Percentiles rank a stretch among this genome's conserved stretches.
phyloP scores from a whole-genome alignment of 2,888 invertebrate genomes.

The Scaptomyza flava region DNA sequence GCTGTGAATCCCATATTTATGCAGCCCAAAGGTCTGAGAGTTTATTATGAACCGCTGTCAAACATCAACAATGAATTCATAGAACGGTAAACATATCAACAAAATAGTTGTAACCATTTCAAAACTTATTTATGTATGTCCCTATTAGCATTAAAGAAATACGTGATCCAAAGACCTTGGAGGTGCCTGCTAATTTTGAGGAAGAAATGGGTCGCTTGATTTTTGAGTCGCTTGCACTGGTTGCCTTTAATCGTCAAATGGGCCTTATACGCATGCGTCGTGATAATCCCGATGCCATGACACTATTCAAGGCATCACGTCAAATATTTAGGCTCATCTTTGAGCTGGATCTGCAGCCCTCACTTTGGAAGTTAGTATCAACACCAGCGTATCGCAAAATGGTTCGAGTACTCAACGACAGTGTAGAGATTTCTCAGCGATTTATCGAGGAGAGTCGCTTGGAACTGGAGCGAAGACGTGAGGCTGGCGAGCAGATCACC shows the following conservation, averaged over 20 bases:
- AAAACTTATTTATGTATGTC: background rate
- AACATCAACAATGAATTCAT: constrained; percentile 83
- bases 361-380: constrained; percentile 75
- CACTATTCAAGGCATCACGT: constrained; percentile 51
- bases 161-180: constrained; percentile 59
- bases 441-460: constrained; percentile 79
- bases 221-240: constrained; percentile 85
- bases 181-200: constrained; percentile 84
- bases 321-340: constrained; percentile 49
- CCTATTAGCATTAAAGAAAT: constrained; percentile 77
- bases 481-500: constrained; percentile 56
- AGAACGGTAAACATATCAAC: constrained; percentile 48
- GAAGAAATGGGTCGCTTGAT: constrained; percentile 86
- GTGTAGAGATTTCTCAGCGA: constrained; percentile 69
- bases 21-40: constrained; percentile 86
- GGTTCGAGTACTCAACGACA: constrained; percentile 56
- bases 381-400: constrained; percentile 77
- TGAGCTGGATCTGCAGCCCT: constrained; percentile 80
- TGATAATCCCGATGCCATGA: constrained; percentile 63
- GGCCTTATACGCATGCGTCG: constrained; percentile 69
- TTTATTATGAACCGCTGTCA: constrained; percentile 85
- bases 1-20: constrained; percentile 88
- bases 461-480: constrained; percentile 32
- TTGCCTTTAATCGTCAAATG: constrained; percentile 83
- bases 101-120: background rate